Base-by-base conservation (phyloP, 2,797 vertebrate species). In the Siniperca scherzeri region DNA sequence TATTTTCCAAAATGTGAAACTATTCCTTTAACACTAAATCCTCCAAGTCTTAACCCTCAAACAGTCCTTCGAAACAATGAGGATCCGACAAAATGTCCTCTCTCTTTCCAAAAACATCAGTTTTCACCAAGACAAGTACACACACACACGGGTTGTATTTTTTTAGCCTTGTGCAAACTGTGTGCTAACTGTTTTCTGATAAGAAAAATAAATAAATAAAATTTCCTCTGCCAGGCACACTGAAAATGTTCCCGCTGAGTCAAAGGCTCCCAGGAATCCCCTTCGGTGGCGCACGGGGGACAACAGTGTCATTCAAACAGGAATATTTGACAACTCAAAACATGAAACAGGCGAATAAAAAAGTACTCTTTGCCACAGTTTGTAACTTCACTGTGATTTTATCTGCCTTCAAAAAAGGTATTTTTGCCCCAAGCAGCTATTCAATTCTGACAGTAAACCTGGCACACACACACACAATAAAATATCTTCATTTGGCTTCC, bases 321-420 rank as follows among this genome's bases (percentile, higher is more conserved):
- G 70, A 67, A 74, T 50, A 82, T 77, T 13, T 79, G 65, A 86
- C 80, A 89, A 80, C 55, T 77, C 65, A 83, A 83, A 69, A 70
- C 25, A 57, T 36, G n/a, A 33, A 52, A 64, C 16, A 46, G 61
- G 19, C 72, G 53, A 12, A 78, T 40, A 5, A 44, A 70, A 70
- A 60, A 56, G 2, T 14, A 7, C 10, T 7, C 27, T 46, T 74
- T 70, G 22, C 22, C n/a, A 74, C 22, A 30, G 74, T 48, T 72
- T 87, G 61, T 66, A 68, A 71, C 38, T 40, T 72, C 2, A 36
- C 40, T 64, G 73, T 17, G 53, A 83, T 73, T 74, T 75, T 50
- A 85, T 81, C 66, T 70, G 38, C 69, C 17, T 77, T 74, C 16
- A 48, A 68, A 60, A 48, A 68, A 60, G 65, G 21, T 22, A 12